Base-by-base conservation (phyloP, 2,888 invertebrate species). In the Macrophya alboannulata region DNA sequence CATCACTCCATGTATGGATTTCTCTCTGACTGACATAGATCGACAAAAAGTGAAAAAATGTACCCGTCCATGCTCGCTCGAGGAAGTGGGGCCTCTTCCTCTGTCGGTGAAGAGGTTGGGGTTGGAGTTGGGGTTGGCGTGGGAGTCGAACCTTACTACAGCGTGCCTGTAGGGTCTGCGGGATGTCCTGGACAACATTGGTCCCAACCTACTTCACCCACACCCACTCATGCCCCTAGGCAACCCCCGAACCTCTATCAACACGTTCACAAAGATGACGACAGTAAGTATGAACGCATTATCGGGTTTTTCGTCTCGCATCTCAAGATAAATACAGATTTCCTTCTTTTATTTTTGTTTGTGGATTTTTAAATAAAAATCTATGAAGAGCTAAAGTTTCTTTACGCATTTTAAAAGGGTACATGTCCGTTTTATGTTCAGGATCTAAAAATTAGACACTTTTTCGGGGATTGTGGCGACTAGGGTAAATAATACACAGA, bases 31-130 rank as follows among this genome's bases (percentile, higher is more conserved):
- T 40, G 59, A 62, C 59, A 4, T 96, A 98, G 98, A 94, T 99
- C 99, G 68, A 98, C 98, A 25, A 98, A 98, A 94, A 99, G 98
- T 12, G 98, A 99, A 94, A 98, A 98, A 94, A 95, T 98, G 93
- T 98, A 98, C 94, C 98, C 98, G 55, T 98, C 98, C 87, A 98
- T 98, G 98, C 94, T 98, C 90, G 97, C 97, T 90, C 95, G 97
- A 87, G 97, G 97, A 84, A 92, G 92, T 84, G 92, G 92, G 25
- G 90, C 92, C 9, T 92, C 93, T 45, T 92, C 93, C 17, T 92
- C 93, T 15, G 92, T 92, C 59, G 93, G 93, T 72, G 92, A 92
- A 72, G 92, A 92, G 87, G 92, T 92, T 84, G 93, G 92, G 21
- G 90, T 91, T 84, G 91, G 91, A 4, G 89, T 91, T 45, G 92